Conservation (phyloP, 2,113 vertebrate genomes). For the Prinia subflava region DNA sequence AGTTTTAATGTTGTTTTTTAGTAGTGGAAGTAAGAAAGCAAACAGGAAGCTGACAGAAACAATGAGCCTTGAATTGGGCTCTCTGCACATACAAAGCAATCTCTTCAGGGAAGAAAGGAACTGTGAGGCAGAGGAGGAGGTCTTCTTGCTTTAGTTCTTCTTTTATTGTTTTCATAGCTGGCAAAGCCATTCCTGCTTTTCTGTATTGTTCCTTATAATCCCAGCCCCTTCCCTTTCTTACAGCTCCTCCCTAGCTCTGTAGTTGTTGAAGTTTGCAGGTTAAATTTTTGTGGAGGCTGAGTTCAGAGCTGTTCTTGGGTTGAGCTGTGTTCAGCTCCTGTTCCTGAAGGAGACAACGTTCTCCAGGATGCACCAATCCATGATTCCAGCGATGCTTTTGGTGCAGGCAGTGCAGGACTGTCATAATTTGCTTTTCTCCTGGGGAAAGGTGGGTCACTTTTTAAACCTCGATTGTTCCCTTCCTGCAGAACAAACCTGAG, state of each 20-base stretch:
- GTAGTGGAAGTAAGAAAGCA: constrained; percentile 62
- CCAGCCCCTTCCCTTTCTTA: background rate
- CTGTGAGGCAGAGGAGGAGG: background rate
- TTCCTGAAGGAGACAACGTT: background rate
- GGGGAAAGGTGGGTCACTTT: background rate
- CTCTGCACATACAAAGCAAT: constrained; percentile 29
- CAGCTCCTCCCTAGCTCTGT: background rate
- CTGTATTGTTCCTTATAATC: background rate
- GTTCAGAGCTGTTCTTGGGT: background rate
- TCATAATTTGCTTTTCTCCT: background rate
- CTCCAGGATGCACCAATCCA: background rate
- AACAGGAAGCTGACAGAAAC: constrained; percentile 73
- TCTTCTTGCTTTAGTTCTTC: constrained; percentile 41
- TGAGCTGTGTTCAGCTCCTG: background rate
- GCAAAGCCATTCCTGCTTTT: constrained; percentile 35
- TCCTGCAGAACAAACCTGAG: background rate
- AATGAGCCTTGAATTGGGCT: constrained; percentile 58
- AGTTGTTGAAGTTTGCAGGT: background rate
- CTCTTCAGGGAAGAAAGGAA: constrained; percentile 24
- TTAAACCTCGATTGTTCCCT: background rate
- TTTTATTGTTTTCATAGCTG: background rate
- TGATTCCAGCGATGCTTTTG: background rate
- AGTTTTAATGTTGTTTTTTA: constrained; percentile 24
- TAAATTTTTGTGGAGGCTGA: background rate
- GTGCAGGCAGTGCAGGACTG: background rate